Percentiles rank a stretch among this genome's conserved stretches.
phyloP scores from a whole-genome alignment of 2,113 vertebrate species.

The Rhinoderma darwinii region DNA sequence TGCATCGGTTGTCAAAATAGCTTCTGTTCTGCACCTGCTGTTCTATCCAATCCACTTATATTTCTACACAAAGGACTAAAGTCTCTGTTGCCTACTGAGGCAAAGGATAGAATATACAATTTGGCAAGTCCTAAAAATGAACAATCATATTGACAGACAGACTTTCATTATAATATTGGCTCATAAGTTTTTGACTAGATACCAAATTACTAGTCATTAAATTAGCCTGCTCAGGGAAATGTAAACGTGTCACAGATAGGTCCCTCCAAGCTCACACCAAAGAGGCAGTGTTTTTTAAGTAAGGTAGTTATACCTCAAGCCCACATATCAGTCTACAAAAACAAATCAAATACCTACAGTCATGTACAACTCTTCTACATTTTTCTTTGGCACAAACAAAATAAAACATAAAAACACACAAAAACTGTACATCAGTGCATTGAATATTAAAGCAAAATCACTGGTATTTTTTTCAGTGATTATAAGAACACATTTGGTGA shows the following conservation, averaged over 20 bases:
- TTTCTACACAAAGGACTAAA: neutral
- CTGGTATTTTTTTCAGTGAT: neutral
- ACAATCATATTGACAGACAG: neutral
- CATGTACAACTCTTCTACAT: neutral
- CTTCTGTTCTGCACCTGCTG: too few species aligned
- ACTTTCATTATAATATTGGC: neutral
- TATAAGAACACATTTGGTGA: neutral
- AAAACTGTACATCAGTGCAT: constrained; percentile 19
- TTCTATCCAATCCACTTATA: neutral
- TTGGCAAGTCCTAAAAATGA: neutral
- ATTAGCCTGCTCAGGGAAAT: neutral
- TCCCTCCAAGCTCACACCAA: neutral
- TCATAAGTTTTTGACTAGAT: neutral
- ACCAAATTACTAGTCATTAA: neutral
- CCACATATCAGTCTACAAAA: neutral
- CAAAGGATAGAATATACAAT: neutral
- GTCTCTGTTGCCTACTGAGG: neutral
- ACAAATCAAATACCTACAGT: neutral
- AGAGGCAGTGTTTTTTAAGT: too few species aligned
- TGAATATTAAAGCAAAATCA: neutral
- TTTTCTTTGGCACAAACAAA: constrained; percentile 13
- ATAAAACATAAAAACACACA: neutral
- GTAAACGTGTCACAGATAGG: neutral
- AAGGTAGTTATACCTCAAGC: neutral
- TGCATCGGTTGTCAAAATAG: too few species aligned